Evolutionary conservation across 2,888 invertebrate species (phyloP).

Genomic region (Physocephala rufipes): DNA sequence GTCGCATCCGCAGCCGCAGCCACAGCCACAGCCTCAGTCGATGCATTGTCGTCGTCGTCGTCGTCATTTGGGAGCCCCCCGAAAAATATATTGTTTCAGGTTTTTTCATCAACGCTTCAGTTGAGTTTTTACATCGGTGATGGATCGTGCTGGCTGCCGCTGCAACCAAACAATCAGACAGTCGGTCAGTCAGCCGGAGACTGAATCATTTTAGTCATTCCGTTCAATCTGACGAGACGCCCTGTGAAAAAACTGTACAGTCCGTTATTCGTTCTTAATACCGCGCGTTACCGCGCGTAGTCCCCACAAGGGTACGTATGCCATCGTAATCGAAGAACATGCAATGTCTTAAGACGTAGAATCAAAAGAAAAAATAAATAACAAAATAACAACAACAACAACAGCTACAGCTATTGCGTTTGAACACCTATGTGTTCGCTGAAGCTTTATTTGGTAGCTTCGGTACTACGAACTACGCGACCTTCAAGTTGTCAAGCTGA

Average conservation of each 20-base stretch:
- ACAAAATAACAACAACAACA: conserved; percentile 20
- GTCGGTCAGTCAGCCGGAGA: neutral
- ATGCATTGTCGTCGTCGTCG: conserved; percentile 11
- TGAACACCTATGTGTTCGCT: conserved; percentile 22
- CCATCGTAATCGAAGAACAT: no score
- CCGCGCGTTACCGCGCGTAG: neutral
- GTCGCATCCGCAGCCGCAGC: conserved; percentile 1
- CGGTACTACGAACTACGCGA: neutral
- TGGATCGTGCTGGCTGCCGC: conserved; percentile 64
- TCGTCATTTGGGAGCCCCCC: conserved; percentile 53
- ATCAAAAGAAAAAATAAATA: neutral
- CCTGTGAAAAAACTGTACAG: neutral
- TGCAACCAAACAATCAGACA: conserved; percentile 36
- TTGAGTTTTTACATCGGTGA: conserved; percentile 68
- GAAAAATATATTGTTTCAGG: conserved; percentile 67
- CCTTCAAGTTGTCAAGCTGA: neutral
- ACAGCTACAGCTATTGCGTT: conserved; percentile 9
- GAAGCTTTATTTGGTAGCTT: neutral
- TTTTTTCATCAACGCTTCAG: conserved; percentile 67
- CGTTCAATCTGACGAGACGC: neutral
- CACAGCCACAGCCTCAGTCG: neutral
- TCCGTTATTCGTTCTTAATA: no score
- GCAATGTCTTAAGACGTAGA: neutral
- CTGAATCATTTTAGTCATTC: neutral
- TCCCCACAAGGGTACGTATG: neutral